Evolutionary conservation across 2,113 vertebrate genomes (phyloP), one percentile per base, ranked within the genome.

Genomic region (Xiphophorus couchianus): DNA sequence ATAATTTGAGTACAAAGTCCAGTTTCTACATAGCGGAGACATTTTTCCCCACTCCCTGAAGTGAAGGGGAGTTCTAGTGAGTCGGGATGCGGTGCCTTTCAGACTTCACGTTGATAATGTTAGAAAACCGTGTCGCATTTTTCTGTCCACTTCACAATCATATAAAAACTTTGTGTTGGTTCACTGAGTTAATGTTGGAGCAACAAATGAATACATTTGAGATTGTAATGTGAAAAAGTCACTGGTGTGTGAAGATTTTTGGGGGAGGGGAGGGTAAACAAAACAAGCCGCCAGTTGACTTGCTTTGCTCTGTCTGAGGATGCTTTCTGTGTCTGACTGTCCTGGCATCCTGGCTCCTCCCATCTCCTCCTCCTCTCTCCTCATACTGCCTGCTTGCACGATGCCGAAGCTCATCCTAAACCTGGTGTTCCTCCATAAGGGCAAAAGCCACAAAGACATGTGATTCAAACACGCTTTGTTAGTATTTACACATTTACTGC

Each of bases 271-370:
- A 27, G 33, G 44, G 4, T 19, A n/a, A 35, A 51, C 15, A 65
- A 71, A 73, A 19, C 31, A 35, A 71, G 78, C 63, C 62, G 78
- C 63, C 62, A 60, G 25, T 80, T 58, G 7, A 60, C 62, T 39
- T 80, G 67, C 83, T 73, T 69, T 84, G 66, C 75, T 83, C 73
- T 83, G 75, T 88, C 63, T 58, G 84, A 87, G 77, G 87, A 88
- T 89, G 88, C 88, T 81, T 35, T 86, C 78, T 82, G 76, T 87
- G 81, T 90, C 44, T 70, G 66, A 84, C 79, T 79, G 27, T 75
- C 76, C 70, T 3, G 7, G 82, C 88, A 85, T 88, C 83, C 72
- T 90, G 88, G 84, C 91, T 82, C 42, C 81, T 76, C 78, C 88
- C 78, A 74, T 79, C 78, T 71, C 66, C 62, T 73, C n/a, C 78